Evolutionary conservation across 2,888 invertebrate genomes (phyloP), one percentile per base, ranked within the genome.

Genomic region (Lathronympha strigana): DNA sequence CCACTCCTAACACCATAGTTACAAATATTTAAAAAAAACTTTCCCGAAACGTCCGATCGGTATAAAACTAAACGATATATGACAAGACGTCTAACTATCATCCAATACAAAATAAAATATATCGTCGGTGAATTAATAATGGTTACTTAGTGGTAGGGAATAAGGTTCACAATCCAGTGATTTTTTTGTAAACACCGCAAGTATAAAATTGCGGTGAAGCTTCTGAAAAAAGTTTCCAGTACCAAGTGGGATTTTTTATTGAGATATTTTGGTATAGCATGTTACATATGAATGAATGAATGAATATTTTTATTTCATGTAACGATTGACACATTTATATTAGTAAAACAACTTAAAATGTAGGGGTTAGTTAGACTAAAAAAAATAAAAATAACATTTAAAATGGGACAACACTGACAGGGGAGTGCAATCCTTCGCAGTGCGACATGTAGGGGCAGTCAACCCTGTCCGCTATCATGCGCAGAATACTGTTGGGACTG

Each of bases 31-130:
- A 51, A 43, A n/a, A 54, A 47, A 45, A 61, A 31, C n/a, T 11
- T 1, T 49, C 17, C 21, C 28, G 4, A 33, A 60, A 25, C 66
- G 53, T 13, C 60, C 38, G 31, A 19, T 45, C 23, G 21, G 17
- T 6, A 17, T 15, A 49, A 66, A n/a, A 8, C 66, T 54, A 61
- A 61, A 54, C 60, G 54, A 61, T 61, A 60, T 31, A 61, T 66
- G 54, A 54, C 54, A 61, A 38, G 38, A 31, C 21, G 38, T 54
- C 28, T 49, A 31, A 61, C 54, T 61, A 58, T 36, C 21, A 47
- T 38, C 15, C 21, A 11, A 49, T 6, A 49, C 54, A 15, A 61
- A 8, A 0, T 40, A 15, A 2, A 21, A n/a, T 21, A 6, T 28
- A 21, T 4, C 36, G 9, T n/a, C 28, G 2, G 15, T 25, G 19